A percentile compares a stretch with the other conserved stretches of the same genome.
phyloP scores from a whole-genome alignment of 2,113 vertebrate species.

The Catharus minimus region DNA sequence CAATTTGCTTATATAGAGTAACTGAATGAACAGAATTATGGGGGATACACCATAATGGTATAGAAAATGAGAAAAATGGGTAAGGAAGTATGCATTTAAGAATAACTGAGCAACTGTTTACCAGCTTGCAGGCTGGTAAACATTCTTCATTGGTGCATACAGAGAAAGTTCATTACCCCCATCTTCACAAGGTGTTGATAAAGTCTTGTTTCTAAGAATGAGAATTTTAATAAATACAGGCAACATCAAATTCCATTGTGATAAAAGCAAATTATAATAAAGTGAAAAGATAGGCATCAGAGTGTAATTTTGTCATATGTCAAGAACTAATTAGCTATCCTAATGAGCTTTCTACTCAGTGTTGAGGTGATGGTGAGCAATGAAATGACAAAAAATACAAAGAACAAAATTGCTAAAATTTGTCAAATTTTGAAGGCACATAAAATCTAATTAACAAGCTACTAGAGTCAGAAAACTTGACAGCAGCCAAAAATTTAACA shows the following conservation, averaged over 20 bases:
- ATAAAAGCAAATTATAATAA: slow-evolving; percentile 6
- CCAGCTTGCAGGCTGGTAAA: not conserved
- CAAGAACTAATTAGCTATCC: slow-evolving; percentile 27
- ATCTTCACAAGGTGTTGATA: not conserved
- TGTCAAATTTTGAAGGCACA: not conserved
- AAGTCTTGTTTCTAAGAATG: not conserved
- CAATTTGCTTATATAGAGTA: not conserved
- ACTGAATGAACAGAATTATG: not conserved
- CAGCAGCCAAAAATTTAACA: not conserved
- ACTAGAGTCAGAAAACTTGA: not conserved
- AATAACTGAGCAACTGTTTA: not conserved
- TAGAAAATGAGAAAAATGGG: not conserved
- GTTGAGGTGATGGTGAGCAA: slow-evolving; percentile 14
- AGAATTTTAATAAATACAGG: not conserved
- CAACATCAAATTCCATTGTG: not conserved
- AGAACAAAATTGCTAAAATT: slow-evolving; percentile 7
- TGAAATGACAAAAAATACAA: slow-evolving; percentile 17
- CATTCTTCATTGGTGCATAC: not conserved
- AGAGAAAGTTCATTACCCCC: not conserved
- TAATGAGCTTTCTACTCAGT: slow-evolving; percentile 8
- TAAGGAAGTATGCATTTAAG: not conserved
- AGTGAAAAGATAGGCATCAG: not conserved
- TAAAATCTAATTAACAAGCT: not conserved
- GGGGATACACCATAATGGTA: not conserved
- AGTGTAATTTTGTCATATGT: not conserved